Base-by-base conservation (phyloP, 2,113 vertebrate species). In the Salvelinus sp. region DNA sequence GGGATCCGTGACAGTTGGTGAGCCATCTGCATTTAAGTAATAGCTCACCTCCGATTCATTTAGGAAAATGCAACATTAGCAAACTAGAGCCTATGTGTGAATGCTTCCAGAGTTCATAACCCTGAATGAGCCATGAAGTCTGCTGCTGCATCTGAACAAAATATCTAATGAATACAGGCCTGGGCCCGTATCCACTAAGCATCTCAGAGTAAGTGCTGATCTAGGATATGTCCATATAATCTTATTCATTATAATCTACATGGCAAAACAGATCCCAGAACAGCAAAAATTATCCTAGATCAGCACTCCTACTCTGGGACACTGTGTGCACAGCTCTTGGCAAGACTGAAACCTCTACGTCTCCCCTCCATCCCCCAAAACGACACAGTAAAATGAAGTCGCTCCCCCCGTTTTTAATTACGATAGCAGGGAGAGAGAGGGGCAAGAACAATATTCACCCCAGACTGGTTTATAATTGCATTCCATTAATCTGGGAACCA, bases 111-210 rank as follows among this genome's bases (percentile, higher is more conserved):
- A 27, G 63, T 23, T 20, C 1, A n/a, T 62, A 7, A 14, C 22
- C 16, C n/a, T 7, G 60, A 20, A 22, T 28, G 23, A 6, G n/a
- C n/a, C 62, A 62, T 7, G 20, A 22, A 7, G 62, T 4, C 33
- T 71, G 4, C 14, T 13, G 68, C 25, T 83, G 75, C 84, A 79
- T 80, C 58, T 78, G 76, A 54, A 84, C 80, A 81, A 78, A 74
- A 69, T 58, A 58, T 62, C 80, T 78, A 80, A 88, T 88, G 80
- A 85, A 82, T 80, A 75, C 70, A 74, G 64, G 70, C 62, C 48
- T 66, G n/a, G 69, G 75, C 80, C 7, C 6, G 33, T 38, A 38
- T 38, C 33, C 33, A 38, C 33, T 7, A 38, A 38, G 33, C 33
- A 38, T 50, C 48, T 50, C 48, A 50, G 33, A 38, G 7, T 38